Conservation (phyloP, 2,113 vertebrate genomes). For the Ochotona princeps region DNA sequence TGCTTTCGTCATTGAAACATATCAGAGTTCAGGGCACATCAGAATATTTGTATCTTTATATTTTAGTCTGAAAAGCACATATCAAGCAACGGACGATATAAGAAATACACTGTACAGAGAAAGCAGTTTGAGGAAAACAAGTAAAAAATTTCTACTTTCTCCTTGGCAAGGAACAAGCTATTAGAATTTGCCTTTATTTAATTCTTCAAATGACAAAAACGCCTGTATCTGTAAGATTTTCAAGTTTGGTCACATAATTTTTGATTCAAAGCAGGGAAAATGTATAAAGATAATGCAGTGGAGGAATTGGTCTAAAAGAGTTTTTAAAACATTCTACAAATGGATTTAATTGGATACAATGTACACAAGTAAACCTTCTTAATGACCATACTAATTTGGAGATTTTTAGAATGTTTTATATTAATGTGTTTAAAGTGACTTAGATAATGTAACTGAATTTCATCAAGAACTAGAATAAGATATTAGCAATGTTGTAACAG, state of each 20-base stretch:
- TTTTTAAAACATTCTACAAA: slow-evolving; percentile 44
- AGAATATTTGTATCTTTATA: slow-evolving; percentile 10
- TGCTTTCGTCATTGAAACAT: neutral
- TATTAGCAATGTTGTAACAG: neutral
- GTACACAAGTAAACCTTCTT: neutral
- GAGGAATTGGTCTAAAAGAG: neutral
- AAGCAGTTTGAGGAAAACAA: neutral
- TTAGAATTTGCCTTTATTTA: neutral
- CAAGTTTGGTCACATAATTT: neutral
- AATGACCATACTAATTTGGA: neutral
- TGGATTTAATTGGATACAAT: neutral
- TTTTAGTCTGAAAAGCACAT: neutral
- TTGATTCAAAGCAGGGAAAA: neutral
- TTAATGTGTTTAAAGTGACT: slow-evolving; percentile 14
- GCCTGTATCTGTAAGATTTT: slow-evolving; percentile 4
- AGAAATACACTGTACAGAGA: neutral
- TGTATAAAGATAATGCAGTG: neutral
- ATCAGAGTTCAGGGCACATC: neutral
- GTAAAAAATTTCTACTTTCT: slow-evolving; percentile 36
- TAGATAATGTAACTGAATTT: neutral
- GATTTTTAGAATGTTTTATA: neutral
- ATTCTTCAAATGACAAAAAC: neutral
- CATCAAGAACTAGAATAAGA: slow-evolving; percentile 11
- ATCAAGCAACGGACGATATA: neutral
- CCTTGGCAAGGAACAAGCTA: neutral